Evolutionary conservation across 2,797 vertebrate species (phyloP), one percentile per base, ranked within the genome.

Genomic region (Sebastolobus altivelis): DNA sequence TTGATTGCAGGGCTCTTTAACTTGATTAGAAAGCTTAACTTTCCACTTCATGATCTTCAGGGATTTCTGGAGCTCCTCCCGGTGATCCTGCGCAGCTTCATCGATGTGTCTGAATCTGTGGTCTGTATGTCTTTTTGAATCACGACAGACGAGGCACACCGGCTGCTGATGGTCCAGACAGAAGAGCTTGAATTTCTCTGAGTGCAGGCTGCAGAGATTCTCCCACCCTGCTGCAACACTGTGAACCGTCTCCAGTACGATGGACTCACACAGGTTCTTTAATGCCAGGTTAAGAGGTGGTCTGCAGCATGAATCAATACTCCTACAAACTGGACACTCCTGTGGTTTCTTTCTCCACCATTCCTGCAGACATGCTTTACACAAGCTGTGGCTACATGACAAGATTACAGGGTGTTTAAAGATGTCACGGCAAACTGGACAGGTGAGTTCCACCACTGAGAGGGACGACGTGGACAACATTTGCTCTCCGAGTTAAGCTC

Each of bases 361-460:
- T 52, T 52, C 20, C 49, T 52, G 18, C 49, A 0, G 49, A 52
- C 49, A 52, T 52, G 49, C 20, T 52, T n/a, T 52, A 52, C 49
- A 58, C 55, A 58, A 14, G 25, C 55, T 58, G 55, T 58, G 55
- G 55, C 55, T 58, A 27, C 55, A 58, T 16, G 55, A 7, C 25
- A 58, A 58, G 55, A 58, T 58, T 58, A 58, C 55, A 58, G 55
- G 55, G 25, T 58, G 55, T 58, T 58, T 58, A 13, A 58, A 58
- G 25, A 58, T 58, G 25, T 58, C 55, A 16, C 13, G 25, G 55
- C 55, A 58, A 27, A 58, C 55, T 29, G 55, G 55, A 58, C 55
- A 58, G 55, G 55, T 27, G 49, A 52, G 49, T 52, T 52, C 20
- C 20, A 9, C 49, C 49, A 52, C 49, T n/a, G 20, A 52, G 8